Percentiles rank a stretch among this genome's conserved stretches.
Evolutionary conservation across 2,888 invertebrate species (phyloP).

Genomic region (Ganaspis brasiliensis): DNA sequence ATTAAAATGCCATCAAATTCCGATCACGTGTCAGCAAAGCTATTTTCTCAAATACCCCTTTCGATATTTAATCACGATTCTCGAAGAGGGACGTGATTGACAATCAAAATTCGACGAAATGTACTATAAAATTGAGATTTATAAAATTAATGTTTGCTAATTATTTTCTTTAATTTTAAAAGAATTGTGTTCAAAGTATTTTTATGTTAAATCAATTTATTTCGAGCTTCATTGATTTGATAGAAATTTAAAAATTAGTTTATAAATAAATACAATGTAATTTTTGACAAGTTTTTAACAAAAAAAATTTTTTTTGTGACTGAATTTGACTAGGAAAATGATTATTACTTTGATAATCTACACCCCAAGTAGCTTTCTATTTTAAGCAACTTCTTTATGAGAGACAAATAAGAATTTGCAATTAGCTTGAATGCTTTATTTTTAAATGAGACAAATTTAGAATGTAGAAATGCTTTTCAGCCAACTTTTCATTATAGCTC

Average conservation of each 20-base stretch:
- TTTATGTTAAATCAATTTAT: no score
- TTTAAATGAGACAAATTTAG: background rate
- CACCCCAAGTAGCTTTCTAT: constrained; percentile 16
- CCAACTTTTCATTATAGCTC: background rate
- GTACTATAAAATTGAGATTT: no score
- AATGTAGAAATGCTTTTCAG: constrained; percentile 1
- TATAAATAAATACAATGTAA: no score
- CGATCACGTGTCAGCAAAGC: constrained; percentile 16
- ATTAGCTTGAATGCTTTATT: constrained; percentile 27
- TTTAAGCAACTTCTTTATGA: constrained; percentile 33
- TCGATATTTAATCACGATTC: constrained; percentile 23
- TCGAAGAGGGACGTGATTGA: constrained; percentile 36
- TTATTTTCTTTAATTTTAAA: no score
- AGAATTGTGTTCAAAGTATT: no score
- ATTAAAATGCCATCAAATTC: constrained; percentile 27
- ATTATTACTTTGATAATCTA: constrained; percentile 26
- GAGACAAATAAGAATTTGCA: constrained; percentile 30
- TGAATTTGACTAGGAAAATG: constrained; percentile 20
- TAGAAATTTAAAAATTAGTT: no score
- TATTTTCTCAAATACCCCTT: constrained; percentile 20
- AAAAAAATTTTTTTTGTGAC: no score
- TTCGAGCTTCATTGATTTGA: no score
- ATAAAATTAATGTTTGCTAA: no score
- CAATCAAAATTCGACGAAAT: constrained; percentile 36
- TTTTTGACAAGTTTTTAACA: no score